Evolutionary conservation across 1,140 invertebrate species (phyloP).

Genomic region (Aradophagus sp.): DNA sequence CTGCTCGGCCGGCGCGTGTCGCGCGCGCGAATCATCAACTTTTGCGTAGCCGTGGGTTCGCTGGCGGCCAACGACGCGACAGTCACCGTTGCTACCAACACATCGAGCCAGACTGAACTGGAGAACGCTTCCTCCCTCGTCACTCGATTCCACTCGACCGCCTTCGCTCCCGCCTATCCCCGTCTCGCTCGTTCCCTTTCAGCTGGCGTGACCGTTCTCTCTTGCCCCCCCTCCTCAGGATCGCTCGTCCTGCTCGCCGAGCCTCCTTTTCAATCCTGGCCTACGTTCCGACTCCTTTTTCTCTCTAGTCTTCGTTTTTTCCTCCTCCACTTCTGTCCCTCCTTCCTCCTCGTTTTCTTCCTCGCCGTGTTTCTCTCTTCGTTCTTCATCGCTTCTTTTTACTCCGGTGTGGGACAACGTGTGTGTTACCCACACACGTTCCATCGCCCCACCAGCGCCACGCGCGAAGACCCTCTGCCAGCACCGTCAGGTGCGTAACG

Average conservation of each 20-base stretch:
- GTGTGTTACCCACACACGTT: no score
- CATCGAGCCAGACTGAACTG: slow-evolving; percentile 47
- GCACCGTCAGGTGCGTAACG: slow-evolving; percentile 47
- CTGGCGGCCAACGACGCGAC: slow-evolving; percentile 15
- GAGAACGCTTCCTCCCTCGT: slow-evolving; percentile 44
- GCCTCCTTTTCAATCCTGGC: no score
- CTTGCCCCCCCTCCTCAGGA: slow-evolving; percentile 1
- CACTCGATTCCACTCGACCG: slow-evolving; percentile 38
- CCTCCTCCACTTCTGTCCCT: not conserved
- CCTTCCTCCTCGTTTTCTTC: slow-evolving; percentile 2
- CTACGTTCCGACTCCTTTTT: slow-evolving; percentile 6
- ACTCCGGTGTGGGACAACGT: slow-evolving; percentile 9
- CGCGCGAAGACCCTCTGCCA: slow-evolving; percentile 15
- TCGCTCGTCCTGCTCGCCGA: no score
- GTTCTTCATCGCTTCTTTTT: not conserved
- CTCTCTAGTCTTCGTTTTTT: not conserved
- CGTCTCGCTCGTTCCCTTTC: slow-evolving; percentile 19
- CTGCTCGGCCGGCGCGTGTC: no score
- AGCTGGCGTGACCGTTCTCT: not conserved
- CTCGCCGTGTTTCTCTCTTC: not conserved
- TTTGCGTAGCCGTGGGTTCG: slow-evolving; percentile 1
- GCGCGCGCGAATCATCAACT: not conserved
- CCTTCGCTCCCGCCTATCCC: slow-evolving; percentile 35
- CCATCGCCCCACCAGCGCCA: not conserved
- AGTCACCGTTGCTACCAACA: slow-evolving; percentile 49